phyloP scores from a whole-genome alignment of 2,888 invertebrate species.

The Hetaerina titia region DNA sequence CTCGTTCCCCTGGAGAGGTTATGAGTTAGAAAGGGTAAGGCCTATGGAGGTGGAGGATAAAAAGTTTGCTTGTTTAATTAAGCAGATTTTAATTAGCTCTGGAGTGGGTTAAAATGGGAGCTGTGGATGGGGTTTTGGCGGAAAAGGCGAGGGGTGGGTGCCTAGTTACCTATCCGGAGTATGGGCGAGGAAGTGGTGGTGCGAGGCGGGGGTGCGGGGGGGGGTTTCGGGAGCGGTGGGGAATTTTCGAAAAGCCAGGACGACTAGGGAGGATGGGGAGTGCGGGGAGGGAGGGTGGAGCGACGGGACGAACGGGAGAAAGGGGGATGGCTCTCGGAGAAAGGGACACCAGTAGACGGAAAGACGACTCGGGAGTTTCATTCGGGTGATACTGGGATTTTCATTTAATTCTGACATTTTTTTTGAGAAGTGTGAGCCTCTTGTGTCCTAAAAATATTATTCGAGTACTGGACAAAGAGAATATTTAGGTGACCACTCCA shows the following conservation, averaged over 20 bases:
- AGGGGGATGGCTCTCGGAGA: background rate
- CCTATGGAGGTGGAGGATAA: conserved; percentile 63
- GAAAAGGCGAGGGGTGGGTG: conserved; percentile 47
- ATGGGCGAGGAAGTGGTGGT: conserved; percentile 39
- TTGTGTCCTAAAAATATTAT: too few relatives aligned
- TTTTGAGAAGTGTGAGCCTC: too few relatives aligned
- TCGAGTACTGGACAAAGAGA: too few relatives aligned
- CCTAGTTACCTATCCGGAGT: background rate
- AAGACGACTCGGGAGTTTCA: background rate
- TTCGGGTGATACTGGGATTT: background rate
- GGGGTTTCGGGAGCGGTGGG: background rate
- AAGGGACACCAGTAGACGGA: background rate
- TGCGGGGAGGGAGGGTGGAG: background rate
- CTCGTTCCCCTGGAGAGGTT: conserved; percentile 39
- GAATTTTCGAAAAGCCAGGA: background rate
- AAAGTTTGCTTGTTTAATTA: conserved; percentile 69
- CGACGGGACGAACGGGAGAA: background rate
- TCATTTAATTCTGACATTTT: too few relatives aligned
- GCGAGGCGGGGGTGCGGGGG: conserved; percentile 25
- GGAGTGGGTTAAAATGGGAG: conserved; percentile 68
- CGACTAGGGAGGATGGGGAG: background rate
- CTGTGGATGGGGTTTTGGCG: conserved; percentile 65
- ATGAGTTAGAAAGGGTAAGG: conserved; percentile 64
- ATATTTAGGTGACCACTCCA: too few relatives aligned
- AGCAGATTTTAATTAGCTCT: conserved; percentile 70